These are phyloP conservation scores for Cyclophora punctaria DNA, from an alignment of 2,888 invertebrate genomes.

Conservation along the genomic window DNA sequence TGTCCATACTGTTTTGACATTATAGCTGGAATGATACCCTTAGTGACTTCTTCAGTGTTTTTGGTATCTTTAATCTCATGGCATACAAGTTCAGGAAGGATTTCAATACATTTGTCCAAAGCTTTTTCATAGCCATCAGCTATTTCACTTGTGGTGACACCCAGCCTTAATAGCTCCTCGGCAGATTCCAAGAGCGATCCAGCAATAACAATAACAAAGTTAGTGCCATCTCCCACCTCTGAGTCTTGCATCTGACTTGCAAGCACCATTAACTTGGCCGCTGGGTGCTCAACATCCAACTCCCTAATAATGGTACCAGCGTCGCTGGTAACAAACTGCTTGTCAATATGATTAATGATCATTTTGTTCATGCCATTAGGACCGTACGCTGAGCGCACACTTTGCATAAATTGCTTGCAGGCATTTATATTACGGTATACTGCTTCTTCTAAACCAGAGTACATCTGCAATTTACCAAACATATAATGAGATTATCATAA, in stretches of 20 bases:
- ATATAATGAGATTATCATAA: background rate
- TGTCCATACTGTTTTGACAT: conserved; percentile 99
- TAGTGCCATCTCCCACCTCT: conserved; percentile 99
- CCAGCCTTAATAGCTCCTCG: conserved; percentile 93
- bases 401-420: conserved; percentile 95
- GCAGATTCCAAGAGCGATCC: conserved; percentile 94
- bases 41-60: conserved; percentile 81
- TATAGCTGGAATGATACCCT: conserved; percentile 86
- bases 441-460: conserved; percentile 97
- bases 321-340: conserved; percentile 99
- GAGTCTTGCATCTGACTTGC: conserved; percentile 99
- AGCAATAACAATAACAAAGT: conserved; percentile 96
- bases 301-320: conserved; percentile 98
- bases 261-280: conserved; percentile 95
- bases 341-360: conserved; percentile 99
- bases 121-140: conserved; percentile 96
- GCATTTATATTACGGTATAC: conserved; percentile 96
- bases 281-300: conserved; percentile 98
- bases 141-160: conserved; percentile 97
- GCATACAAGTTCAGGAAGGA: conserved; percentile 87
- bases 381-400: conserved; percentile 95
- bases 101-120: conserved; percentile 89
- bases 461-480: conserved; percentile 70
- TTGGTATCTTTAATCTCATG: conserved; percentile 82
- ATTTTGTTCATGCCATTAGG: conserved; percentile 99